Percentiles rank a stretch among this genome's conserved stretches.
These are phyloP conservation scores for Pseudochaenichthys georgianus DNA, from an alignment of 2,797 vertebrate genomes.

Conservation along the genomic window DNA sequence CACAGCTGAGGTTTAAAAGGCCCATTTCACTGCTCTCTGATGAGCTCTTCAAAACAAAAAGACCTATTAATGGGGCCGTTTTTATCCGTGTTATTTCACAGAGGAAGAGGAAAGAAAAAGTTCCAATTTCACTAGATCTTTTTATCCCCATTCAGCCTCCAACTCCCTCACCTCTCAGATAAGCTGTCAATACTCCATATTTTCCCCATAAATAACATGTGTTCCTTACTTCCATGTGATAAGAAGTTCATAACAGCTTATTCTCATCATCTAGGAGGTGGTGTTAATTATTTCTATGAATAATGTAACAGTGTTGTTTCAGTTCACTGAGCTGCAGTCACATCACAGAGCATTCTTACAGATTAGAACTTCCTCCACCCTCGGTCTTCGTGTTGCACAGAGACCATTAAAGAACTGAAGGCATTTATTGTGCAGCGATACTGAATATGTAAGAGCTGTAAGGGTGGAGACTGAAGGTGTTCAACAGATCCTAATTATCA, in stretches of 20 bases:
- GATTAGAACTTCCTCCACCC: slow-evolving; percentile 54
- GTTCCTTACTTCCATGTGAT: slow-evolving; percentile 18
- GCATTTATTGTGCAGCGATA: slow-evolving; percentile 52
- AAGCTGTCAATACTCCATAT: slow-evolving; percentile 47
- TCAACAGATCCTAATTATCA: slow-evolving; percentile 74
- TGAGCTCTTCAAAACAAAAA: slow-evolving; percentile 77
- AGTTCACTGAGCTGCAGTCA: slow-evolving; percentile 57
- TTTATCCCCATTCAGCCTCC: slow-evolving; percentile 54
- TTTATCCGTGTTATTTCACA: slow-evolving; percentile 76
- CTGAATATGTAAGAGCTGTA: slow-evolving; percentile 64
- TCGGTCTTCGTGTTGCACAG: slow-evolving; percentile 44
- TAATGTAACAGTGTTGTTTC: slow-evolving; percentile 62
- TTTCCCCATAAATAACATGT: slow-evolving; percentile 41
- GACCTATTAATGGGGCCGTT: slow-evolving; percentile 71
- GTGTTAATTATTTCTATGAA: slow-evolving; percentile 52
- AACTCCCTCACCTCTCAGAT: slow-evolving; percentile 46
- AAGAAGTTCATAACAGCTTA: slow-evolving; percentile 32
- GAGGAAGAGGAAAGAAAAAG: slow-evolving; percentile 75
- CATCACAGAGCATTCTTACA: slow-evolving; percentile 52
- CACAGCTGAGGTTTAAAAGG: slow-evolving; percentile 73
- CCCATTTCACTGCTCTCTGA: slow-evolving; percentile 76
- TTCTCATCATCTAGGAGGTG: slow-evolving; percentile 33
- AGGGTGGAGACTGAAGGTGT: slow-evolving; percentile 67
- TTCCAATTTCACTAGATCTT: slow-evolving; percentile 61
- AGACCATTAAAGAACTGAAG: slow-evolving; percentile 56